Evolutionary conservation across 2,797 vertebrate species (phyloP).

Genomic region (Acanthurus tractus): DNA sequence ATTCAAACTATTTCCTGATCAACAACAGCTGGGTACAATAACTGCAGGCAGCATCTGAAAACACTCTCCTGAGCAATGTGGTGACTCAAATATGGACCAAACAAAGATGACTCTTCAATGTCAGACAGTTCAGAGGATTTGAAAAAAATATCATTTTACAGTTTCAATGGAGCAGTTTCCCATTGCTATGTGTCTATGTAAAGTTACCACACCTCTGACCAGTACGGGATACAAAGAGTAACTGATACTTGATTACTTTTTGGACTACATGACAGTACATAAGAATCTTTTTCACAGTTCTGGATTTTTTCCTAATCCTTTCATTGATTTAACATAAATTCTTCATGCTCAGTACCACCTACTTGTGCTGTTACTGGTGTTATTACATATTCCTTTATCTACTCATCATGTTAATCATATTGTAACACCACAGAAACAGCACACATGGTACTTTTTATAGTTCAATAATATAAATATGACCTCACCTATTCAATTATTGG

Average conservation of each 20-base stretch:
- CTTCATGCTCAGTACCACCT: not conserved
- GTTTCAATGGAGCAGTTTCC: not conserved
- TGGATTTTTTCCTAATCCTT: not conserved
- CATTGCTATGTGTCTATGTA: not conserved
- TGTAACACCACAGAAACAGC: not conserved
- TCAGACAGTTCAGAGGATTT: not conserved
- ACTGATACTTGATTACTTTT: too few relatives aligned
- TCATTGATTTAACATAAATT: too few relatives aligned
- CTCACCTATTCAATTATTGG: not conserved
- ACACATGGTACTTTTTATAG: not conserved
- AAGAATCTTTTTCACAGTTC: not conserved
- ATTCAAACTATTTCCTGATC: slow-evolving; percentile 50
- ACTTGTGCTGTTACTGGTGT: not conserved
- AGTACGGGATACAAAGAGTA: not conserved
- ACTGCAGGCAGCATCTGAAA: slow-evolving; percentile 22
- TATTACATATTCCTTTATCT: not conserved
- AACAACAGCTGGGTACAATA: slow-evolving; percentile 53
- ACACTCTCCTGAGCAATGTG: not conserved
- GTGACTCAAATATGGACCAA: not conserved
- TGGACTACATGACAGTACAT: not conserved
- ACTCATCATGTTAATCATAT: not conserved
- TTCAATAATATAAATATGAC: slow-evolving; percentile 25
- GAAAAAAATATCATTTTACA: not conserved
- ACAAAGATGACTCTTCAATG: not conserved
- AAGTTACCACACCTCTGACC: not conserved